Percentiles rank a stretch among this genome's conserved stretches.
Conservation (phyloP, 2,113 vertebrate genomes). For the human region GRCh38 chr2:1846501-1847000, state of each 20-base stretch:
- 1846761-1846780: not conserved
- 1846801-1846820: too few relatives aligned
- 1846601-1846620: not conserved
- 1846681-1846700: too few relatives aligned
- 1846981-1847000: not conserved
- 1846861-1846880: not conserved
- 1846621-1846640: not conserved
- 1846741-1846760: not conserved
- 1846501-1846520: not conserved
- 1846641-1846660: not conserved
- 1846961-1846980: not conserved
- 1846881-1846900: not conserved
- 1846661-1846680: rapidly evolving
- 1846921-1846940: not conserved
- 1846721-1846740: too few relatives aligned
- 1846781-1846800: not conserved
- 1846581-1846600: not conserved
- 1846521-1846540: not conserved
- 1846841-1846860: not conserved
- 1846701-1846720: not conserved
- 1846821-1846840: not conserved
- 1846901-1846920: not conserved
- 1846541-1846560: not conserved
- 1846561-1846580: not conserved
- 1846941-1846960: not conserved